A percentile compares a stretch with the other conserved stretches of the same genome.
phyloP scores from a whole-genome alignment of 2,888 invertebrate species.

The Tachina fera region DNA sequence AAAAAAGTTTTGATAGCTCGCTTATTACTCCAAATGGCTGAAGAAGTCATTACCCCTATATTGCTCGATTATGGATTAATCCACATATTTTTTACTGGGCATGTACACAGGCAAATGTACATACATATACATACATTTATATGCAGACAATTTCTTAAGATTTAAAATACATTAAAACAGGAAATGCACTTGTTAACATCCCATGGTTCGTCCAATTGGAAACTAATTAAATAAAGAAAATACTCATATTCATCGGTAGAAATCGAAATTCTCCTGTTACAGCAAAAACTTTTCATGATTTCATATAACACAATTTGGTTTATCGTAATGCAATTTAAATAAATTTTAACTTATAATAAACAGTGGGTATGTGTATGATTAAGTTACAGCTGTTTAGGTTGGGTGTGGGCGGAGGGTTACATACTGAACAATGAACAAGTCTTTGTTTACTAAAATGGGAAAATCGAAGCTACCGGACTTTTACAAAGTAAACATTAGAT shows the following conservation, averaged over 20 bases:
- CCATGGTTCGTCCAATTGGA: neutral
- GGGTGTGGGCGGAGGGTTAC: neutral
- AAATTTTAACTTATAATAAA: neutral
- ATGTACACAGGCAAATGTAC: neutral
- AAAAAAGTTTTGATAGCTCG: no score
- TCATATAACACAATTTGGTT: neutral
- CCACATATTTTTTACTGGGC: no score
- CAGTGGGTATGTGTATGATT: neutral
- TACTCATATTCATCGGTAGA: conserved; percentile 47
- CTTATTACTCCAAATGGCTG: no score
- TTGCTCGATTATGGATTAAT: no score
- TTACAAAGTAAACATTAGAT: neutral
- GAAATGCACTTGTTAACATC: neutral
- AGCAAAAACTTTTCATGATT: conserved; percentile 44
- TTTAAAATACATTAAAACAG: neutral
- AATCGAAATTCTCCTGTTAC: neutral
- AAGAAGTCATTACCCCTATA: no score
- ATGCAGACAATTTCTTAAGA: neutral
- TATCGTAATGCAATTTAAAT: conserved; percentile 1
- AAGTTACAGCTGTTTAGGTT: conserved; percentile 3
- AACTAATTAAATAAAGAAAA: conserved; percentile 1
- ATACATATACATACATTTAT: no score
- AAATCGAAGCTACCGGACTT: neutral
- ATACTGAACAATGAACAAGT: neutral
- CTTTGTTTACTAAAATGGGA: conserved; percentile 18